These are phyloP conservation scores for Sesia bembeciformis DNA, from an alignment of 2,888 invertebrate species.

Conservation along the genomic window DNA sequence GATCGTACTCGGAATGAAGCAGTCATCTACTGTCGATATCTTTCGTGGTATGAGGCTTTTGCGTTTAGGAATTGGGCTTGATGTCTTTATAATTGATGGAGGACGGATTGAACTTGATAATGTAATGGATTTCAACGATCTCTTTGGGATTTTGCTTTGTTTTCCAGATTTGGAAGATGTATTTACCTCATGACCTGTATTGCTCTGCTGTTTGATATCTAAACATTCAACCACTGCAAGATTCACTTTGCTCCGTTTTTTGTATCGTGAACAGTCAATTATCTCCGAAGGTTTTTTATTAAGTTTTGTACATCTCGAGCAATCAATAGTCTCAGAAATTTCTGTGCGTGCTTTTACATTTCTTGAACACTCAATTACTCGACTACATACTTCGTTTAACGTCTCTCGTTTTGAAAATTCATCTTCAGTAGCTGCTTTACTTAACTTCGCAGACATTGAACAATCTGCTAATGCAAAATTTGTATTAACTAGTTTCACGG, in stretches of 20 bases:
- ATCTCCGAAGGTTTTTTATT: no score
- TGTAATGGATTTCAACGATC: conserved; percentile 14
- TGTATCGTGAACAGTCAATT: no score
- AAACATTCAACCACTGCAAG: no score
- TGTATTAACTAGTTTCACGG: background rate
- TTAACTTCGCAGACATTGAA: background rate
- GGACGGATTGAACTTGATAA: background rate
- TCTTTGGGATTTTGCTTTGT: conserved; percentile 32
- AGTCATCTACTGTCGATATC: conserved; percentile 24
- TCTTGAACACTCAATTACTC: no score
- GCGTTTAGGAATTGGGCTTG: conserved; percentile 1
- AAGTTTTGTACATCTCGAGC: no score
- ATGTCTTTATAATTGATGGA: background rate
- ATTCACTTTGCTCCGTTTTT: no score
- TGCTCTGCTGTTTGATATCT: no score
- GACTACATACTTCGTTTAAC: no score
- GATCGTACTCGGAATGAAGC: conserved; percentile 6
- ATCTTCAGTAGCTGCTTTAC: no score
- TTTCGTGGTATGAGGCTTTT: conserved; percentile 26
- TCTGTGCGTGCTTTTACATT: no score
- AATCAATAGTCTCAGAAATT: no score
- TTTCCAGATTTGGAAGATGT: background rate
- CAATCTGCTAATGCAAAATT: background rate
- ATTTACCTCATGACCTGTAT: background rate
- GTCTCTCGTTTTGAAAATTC: no score